Percentiles rank a stretch among this genome's conserved stretches.
These are phyloP conservation scores for Tetropium fuscum DNA, from an alignment of 2,888 invertebrate species.

Conservation along the genomic window DNA sequence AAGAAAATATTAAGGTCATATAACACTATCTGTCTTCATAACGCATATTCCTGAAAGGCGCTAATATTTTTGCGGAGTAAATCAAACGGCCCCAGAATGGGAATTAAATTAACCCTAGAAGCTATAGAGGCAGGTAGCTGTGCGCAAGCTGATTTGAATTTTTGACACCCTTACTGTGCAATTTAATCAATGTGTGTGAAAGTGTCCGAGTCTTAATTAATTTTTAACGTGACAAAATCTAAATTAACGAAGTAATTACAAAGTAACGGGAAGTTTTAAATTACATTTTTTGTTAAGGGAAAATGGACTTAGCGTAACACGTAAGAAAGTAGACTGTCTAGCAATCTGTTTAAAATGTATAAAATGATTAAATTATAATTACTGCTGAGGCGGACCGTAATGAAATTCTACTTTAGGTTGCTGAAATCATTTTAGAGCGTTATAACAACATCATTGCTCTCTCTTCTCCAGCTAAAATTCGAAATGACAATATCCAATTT, in stretches of 20 bases:
- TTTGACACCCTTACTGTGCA: not conserved
- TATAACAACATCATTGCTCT: conserved; percentile 28
- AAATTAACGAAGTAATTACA: conserved; percentile 48
- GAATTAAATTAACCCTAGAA: not conserved
- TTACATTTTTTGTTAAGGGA: conserved; percentile 38
- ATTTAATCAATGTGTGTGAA: conserved; percentile 5
- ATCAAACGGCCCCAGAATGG: no score
- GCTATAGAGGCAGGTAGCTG: no score
- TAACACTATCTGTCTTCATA: no score
- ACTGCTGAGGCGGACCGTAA: conserved; percentile 47
- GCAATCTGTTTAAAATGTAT: conserved; percentile 52
- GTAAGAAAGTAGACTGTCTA: conserved; percentile 49
- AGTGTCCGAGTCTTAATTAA: conserved; percentile 1
- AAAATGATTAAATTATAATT: conserved; percentile 56
- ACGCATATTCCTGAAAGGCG: no score
- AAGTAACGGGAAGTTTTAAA: conserved; percentile 44
- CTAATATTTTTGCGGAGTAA: no score
- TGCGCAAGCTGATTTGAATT: no score
- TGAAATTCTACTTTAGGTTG: conserved; percentile 53
- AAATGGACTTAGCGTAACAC: conserved; percentile 41
- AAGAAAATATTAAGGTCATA: no score
- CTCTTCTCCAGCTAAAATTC: conserved; percentile 34
- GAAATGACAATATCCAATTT: conserved; percentile 41
- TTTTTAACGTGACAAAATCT: conserved; percentile 20
- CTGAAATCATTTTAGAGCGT: conserved; percentile 39